These are phyloP conservation scores for Hystrix cristata DNA, from an alignment of 2,113 vertebrate species.

Conservation along the genomic window DNA sequence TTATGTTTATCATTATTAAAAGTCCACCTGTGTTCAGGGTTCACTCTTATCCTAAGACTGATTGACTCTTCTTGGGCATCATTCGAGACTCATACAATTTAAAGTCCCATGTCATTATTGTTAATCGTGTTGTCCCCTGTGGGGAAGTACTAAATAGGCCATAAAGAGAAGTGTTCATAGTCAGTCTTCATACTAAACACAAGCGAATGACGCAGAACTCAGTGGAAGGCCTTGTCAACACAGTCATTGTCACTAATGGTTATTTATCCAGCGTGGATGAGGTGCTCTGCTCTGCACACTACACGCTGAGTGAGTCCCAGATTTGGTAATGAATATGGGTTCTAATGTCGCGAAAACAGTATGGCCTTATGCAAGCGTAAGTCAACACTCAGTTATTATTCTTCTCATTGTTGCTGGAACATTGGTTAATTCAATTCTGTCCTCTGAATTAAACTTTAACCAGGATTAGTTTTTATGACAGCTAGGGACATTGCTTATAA, in stretches of 20 bases:
- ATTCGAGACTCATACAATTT: neutral
- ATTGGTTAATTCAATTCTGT: slow-evolving; percentile 74
- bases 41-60: neutral
- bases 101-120: neutral
- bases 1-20: neutral
- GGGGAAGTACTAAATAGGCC: neutral
- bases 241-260: neutral
- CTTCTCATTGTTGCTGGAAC: slow-evolving; percentile 59
- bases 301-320: neutral
- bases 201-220: neutral
- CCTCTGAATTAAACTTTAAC: slow-evolving; percentile 69
- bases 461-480: slow-evolving; percentile 58
- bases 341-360: slow-evolving; percentile 20
- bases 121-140: neutral
- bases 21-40: neutral
- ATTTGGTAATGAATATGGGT: neutral
- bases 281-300: neutral
- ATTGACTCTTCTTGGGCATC: neutral
- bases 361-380: slow-evolving; percentile 11
- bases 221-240: neutral
- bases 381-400: slow-evolving; percentile 32
- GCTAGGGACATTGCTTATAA: slow-evolving; percentile 21
- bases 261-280: neutral
- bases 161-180: neutral
- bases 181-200: neutral